Evolutionary conservation across 1,140 invertebrate species (phyloP), one percentile per base, ranked within the genome.

Genomic region (Copidosoma floridanum): DNA sequence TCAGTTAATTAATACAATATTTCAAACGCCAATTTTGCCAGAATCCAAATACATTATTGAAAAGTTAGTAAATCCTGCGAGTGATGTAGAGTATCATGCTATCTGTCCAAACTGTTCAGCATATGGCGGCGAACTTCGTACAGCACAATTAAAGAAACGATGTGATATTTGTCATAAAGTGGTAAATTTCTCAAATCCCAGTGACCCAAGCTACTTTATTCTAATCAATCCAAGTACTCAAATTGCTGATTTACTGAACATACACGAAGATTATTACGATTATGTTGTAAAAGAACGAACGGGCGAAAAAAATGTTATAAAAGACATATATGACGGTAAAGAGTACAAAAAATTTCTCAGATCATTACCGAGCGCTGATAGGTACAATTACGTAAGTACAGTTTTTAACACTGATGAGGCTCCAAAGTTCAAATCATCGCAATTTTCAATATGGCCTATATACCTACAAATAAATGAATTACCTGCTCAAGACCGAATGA

Each of bases 131-230:
- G 10, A 48, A n/a, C 29, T 48, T 29, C 24, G 27, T 14, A 18
- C 26, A 3, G 29, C 16, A 48, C 11, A 11, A n/a, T 29, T 8
- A 4, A 27, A 4, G 3, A 48, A 18, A 16, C 26, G n/a, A 16
- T 48, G 46, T 29, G 29, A 32, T 18, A 5, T 29, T 18, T 48
- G 46, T 18, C 16, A 29, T 27, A n/a, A 12, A n/a, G 11, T 12
- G 16, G 20, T 48, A 5, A 27, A 48, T 48, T 18, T 48, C 14
- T 8, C 11, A 32, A 26, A 48, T n/a, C 6, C 46, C 7, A 20
- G 44, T 6, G 16, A 57, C 44, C 16, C 20, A 35, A 44, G 5
- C 35, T 57, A 47, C 27, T 57, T 57, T 47, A 47, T 27, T 27
- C 23, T 32, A 23, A 57, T 57, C 14, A 32, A 56, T 44, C 54